A percentile compares a stretch with the other conserved stretches of the same genome.
Conservation (phyloP, 1,140 invertebrate species). For the Lepidurus couesii region DNA sequence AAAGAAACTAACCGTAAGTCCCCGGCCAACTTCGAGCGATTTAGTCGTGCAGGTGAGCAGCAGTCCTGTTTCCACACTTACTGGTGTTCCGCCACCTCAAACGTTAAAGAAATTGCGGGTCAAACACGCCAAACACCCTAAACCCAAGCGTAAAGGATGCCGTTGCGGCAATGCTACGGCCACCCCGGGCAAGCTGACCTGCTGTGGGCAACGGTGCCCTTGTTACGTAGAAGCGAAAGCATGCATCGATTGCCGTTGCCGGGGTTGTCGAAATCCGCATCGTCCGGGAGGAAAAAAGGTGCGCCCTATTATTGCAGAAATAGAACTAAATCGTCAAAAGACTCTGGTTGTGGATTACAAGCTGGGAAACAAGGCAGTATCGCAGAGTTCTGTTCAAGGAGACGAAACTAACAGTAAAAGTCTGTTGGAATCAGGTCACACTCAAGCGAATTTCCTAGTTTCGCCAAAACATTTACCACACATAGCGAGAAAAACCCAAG, state of each 20-base stretch:
- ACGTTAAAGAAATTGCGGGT: not conserved
- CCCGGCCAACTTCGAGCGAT: not conserved
- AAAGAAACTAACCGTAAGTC: not conserved
- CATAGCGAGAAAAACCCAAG: not conserved
- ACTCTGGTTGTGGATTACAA: not conserved
- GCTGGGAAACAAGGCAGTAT: not conserved
- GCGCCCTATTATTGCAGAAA: conserved; percentile 38
- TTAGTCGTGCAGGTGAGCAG: not conserved
- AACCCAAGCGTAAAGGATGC: conserved; percentile 62
- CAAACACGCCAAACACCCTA: conserved; percentile 36
- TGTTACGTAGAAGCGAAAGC: conserved; percentile 83
- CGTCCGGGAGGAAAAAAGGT: conserved; percentile 71
- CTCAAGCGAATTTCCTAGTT: not conserved
- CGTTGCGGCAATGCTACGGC: conserved; percentile 84
- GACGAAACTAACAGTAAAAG: not conserved
- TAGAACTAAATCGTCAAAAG: not conserved
- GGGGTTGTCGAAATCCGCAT: conserved; percentile 84
- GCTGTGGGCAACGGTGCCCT: conserved; percentile 85
- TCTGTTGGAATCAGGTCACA: not conserved
- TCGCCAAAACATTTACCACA: not conserved
- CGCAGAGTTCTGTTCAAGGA: not conserved
- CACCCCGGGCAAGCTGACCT: conserved; percentile 79
- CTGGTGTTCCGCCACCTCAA: not conserved
- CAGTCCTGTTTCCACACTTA: not conserved
- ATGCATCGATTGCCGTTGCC: conserved; percentile 79